Evolutionary conservation across 2,888 invertebrate genomes (phyloP).

Genomic region (Serrognathus titanus): DNA sequence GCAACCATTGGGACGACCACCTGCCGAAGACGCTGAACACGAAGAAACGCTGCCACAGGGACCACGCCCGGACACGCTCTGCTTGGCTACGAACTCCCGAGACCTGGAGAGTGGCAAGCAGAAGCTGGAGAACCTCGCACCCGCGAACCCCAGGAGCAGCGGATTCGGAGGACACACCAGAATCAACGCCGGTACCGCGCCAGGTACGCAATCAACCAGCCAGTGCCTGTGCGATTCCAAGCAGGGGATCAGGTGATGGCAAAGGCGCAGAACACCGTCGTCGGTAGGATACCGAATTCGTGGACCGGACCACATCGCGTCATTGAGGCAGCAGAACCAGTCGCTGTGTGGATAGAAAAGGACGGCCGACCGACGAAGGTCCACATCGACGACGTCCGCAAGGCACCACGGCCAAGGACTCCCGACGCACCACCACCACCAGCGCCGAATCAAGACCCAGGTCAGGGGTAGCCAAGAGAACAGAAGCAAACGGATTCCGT

Average conservation of each 20-base stretch:
- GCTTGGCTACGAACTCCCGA: slow-evolving; percentile 13
- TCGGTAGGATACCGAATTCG: not conserved
- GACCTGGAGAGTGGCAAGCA: slow-evolving; percentile 15
- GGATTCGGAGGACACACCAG: not conserved
- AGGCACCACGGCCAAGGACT: not conserved
- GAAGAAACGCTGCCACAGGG: slow-evolving; percentile 20
- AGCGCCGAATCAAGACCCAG: slow-evolving; percentile 12
- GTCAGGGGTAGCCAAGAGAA: not conserved
- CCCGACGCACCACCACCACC: not conserved
- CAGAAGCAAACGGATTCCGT: not conserved
- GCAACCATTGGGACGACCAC: slow-evolving; percentile 7
- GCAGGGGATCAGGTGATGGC: not conserved
- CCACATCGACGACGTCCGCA: slow-evolving; percentile 5
- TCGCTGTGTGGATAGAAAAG: not conserved
- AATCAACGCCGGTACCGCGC: not conserved
- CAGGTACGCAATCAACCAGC: not conserved
- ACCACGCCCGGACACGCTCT: slow-evolving; percentile 11
- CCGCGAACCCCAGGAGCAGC: not conserved
- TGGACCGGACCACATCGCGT: slow-evolving; percentile 5
- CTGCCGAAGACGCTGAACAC: slow-evolving; percentile 9
- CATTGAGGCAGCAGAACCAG: not conserved
- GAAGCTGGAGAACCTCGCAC: not conserved
- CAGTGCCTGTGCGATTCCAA: not conserved
- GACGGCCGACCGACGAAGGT: not conserved
- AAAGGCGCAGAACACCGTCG: not conserved